phyloP scores from a whole-genome alignment of 92 coral and sea anemone species.

The Muricea muricata region DNA sequence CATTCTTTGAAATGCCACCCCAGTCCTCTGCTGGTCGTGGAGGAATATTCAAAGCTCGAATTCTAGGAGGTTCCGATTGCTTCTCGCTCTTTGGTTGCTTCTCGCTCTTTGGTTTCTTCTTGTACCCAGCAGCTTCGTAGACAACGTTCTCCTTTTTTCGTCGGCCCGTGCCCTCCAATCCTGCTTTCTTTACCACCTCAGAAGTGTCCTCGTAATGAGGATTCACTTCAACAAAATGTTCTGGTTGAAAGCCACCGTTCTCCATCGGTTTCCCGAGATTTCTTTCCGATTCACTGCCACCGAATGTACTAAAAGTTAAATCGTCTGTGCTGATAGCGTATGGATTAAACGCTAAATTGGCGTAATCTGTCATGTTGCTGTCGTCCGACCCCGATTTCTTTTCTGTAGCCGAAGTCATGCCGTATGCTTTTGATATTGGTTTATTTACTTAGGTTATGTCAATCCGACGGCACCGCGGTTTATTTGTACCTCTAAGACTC shows the following conservation, averaged over 20 bases:
- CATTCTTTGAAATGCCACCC: not conserved
- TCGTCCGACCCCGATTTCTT: not conserved
- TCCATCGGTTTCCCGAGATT: conserved; percentile 25
- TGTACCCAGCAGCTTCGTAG: conserved; percentile 7
- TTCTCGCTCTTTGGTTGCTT: conserved; percentile 18
- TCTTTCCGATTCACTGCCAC: not conserved
- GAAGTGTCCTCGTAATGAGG: conserved; percentile 40
- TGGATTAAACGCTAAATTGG: conserved; percentile 39
- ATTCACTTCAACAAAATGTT: not conserved
- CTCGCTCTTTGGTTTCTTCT: conserved; percentile 12
- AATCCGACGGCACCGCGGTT: not conserved
- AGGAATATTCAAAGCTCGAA: not conserved
- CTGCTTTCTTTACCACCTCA: conserved; percentile 39
- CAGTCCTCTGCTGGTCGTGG: conserved; percentile 24
- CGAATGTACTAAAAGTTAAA: not conserved
- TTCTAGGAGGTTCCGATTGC: not conserved
- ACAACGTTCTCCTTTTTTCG: conserved; percentile 33
- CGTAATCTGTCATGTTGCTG: conserved; percentile 7
- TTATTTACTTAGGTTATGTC: not conserved
- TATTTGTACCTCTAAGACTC: conserved; percentile 7
- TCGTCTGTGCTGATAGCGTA: conserved; percentile 43
- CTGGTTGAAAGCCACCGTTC: not conserved
- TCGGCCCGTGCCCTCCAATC: conserved; percentile 16
- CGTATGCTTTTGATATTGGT: not conserved
- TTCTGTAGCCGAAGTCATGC: not conserved